Base-by-base conservation (phyloP, 2,888 invertebrate species). In the Leptinotarsa haldemani region DNA sequence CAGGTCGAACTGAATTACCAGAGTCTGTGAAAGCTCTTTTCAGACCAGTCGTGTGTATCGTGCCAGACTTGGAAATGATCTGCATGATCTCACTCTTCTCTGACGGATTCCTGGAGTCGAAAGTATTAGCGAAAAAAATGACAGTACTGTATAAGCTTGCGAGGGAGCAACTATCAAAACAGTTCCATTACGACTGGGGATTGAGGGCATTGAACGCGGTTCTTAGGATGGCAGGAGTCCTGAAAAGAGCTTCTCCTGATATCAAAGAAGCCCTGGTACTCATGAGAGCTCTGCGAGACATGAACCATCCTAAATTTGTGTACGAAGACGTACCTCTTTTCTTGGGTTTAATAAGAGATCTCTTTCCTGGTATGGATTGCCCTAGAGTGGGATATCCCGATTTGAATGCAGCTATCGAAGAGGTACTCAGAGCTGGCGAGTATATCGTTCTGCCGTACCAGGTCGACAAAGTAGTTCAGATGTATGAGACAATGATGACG, bases 401-500 rank as follows among this genome's bases (percentile, higher is more conserved):
- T 78, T 95, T 97, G 84, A 96, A 94, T 82, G 90, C 91, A 0
- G 94, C 95, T 0, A 95, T 96, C 4, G 91, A 93, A 69, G 18
- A 69, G 67, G 91, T 91, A 0, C 88, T 97, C 16, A 84, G 87
- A n/a, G 88, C 90, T 50, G 91, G 93, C 58, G 91, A 91, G 0
- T 96, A 93, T 81, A 90, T 94, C 40, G 85, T 95, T 5, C 82
- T 94, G 63, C 88, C 92, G 0, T 90, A 92, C 73, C 95, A 95
- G 90, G 93, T 94, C 80, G 86, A 84, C 78, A 86, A 87, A 79
- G 86, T 97, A 22, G 93, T 97, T 5, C 97, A 97, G 87, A 85
- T 97, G 86, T 96, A 97, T 85, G 97, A 97, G 89, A 96, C 96
- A 1, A 97, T 97, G 96, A 95, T 96, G 94, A 97, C 95, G 1